These are phyloP conservation scores for Notothenia rossii DNA, from an alignment of 2,113 vertebrate species.

Conservation along the genomic window DNA sequence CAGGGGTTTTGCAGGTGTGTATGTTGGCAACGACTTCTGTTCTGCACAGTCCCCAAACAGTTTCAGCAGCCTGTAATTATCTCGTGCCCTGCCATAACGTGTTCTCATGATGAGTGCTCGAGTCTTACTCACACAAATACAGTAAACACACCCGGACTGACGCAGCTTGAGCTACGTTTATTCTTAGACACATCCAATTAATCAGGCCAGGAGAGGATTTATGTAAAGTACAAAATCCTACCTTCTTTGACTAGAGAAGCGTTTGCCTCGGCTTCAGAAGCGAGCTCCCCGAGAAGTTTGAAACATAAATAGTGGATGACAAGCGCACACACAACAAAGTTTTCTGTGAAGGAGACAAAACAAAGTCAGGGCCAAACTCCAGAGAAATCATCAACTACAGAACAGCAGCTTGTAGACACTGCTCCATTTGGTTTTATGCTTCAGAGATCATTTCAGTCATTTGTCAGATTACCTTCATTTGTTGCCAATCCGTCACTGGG, in stretches of 20 bases:
- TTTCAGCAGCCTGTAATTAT: constrained; percentile 82
- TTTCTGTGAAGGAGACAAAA: constrained; percentile 41
- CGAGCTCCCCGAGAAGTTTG: constrained; percentile 46
- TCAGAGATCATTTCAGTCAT: constrained; percentile 48
- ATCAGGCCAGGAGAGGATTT: constrained; percentile 66
- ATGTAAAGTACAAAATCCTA: constrained; percentile 57
- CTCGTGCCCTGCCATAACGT: constrained; percentile 81
- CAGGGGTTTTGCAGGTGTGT: constrained; percentile 79
- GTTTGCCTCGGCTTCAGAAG: constrained; percentile 38
- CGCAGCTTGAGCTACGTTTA: constrained; percentile 40
- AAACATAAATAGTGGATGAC: constrained; percentile 23
- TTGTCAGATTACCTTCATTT: constrained; percentile 60
- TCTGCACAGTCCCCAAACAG: constrained; percentile 73
- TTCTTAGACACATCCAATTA: constrained; percentile 64
- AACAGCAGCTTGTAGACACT: background rate
- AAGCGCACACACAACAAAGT: constrained; percentile 26
- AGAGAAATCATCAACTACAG: background rate
- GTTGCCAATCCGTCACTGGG: constrained; percentile 60
- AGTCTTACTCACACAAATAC: constrained; percentile 54
- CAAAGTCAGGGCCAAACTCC: constrained; percentile 27
- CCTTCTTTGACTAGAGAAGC: constrained; percentile 47
- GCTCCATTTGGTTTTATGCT: constrained; percentile 9
- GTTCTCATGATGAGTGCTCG: constrained; percentile 69
- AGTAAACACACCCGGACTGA: constrained; percentile 59
- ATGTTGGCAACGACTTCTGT: constrained; percentile 77